phyloP scores from a whole-genome alignment of 2,888 invertebrate genomes.

The Idaea dimidiata region DNA sequence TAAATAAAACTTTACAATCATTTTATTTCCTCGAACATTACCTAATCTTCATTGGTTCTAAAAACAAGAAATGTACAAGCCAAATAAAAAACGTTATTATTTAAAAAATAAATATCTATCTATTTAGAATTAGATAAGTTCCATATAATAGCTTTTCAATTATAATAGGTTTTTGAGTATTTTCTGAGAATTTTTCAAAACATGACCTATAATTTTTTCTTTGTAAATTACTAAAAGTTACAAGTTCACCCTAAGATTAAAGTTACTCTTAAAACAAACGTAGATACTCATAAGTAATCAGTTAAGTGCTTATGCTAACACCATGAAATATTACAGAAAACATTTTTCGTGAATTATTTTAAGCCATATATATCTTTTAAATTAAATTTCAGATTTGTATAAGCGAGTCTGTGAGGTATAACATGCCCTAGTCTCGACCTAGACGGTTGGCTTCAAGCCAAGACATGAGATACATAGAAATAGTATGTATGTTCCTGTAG shows the following conservation, averaged over 20 bases:
- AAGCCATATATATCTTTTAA: conserved; percentile 50
- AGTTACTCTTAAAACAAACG: background rate
- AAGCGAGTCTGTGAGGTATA: conserved; percentile 24
- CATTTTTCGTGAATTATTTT: conserved; percentile 33
- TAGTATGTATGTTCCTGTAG: conserved; percentile 8
- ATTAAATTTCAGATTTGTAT: conserved; percentile 43
- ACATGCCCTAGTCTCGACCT: conserved; percentile 34
- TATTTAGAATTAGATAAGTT: no score
- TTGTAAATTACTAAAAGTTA: background rate
- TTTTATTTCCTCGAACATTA: no score
- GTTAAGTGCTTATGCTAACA: conserved; percentile 7
- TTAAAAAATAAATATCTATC: no score
- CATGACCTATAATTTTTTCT: background rate
- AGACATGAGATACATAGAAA: conserved; percentile 25
- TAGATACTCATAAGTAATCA: background rate
- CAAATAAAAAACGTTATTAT: no score
- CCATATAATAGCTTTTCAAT: no score
- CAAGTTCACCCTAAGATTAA: background rate
- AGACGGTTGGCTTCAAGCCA: conserved; percentile 35
- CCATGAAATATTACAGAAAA: conserved; percentile 12
- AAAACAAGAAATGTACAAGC: no score
- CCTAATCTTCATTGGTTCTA: no score
- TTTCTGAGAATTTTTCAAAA: background rate
- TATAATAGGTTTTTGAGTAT: no score
- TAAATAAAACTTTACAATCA: no score